phyloP scores from a whole-genome alignment of 2,888 invertebrate species.

The Theristus sp. region DNA sequence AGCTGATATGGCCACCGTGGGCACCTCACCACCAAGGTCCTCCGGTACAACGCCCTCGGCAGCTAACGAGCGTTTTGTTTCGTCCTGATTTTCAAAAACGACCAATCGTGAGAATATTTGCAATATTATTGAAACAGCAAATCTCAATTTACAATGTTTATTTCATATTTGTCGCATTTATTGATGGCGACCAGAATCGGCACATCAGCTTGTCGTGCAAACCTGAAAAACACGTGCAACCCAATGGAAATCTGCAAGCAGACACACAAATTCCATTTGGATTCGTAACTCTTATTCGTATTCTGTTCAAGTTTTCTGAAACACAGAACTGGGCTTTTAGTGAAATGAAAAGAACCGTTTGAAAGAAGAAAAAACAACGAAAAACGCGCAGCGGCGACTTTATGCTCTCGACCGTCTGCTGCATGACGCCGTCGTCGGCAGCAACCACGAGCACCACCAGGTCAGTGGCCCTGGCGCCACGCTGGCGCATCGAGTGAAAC shows the following conservation, averaged over 20 bases:
- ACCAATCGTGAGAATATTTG: neutral
- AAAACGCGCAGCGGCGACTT: constrained; percentile 59
- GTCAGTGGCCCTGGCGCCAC: constrained; percentile 89
- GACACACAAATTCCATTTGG: no score
- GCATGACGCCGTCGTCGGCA: constrained; percentile 96
- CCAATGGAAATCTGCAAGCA: no score
- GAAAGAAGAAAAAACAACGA: no score
- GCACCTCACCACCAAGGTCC: constrained; percentile 72
- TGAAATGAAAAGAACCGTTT: no score
- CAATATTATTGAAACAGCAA: neutral
- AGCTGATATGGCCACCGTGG: constrained; percentile 76
- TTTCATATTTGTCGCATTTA: constrained; percentile 82
- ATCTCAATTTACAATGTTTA: constrained; percentile 51
- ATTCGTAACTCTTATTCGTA: no score
- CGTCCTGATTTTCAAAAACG: constrained; percentile 43
- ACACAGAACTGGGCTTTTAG: no score
- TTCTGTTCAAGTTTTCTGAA: no score
- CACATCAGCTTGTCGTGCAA: constrained; percentile 52
- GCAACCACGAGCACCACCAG: constrained; percentile 64
- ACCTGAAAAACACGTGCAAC: constrained; percentile 49
- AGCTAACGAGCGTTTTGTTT: constrained; percentile 52
- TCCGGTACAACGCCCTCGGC: constrained; percentile 64
- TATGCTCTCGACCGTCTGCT: constrained; percentile 77
- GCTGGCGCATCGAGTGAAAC: constrained; percentile 72
- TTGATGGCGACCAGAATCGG: constrained; percentile 91